Percentiles rank a stretch among this genome's conserved stretches.
phyloP scores from a whole-genome alignment of 2,888 invertebrate genomes.

The Anodontia alba region DNA sequence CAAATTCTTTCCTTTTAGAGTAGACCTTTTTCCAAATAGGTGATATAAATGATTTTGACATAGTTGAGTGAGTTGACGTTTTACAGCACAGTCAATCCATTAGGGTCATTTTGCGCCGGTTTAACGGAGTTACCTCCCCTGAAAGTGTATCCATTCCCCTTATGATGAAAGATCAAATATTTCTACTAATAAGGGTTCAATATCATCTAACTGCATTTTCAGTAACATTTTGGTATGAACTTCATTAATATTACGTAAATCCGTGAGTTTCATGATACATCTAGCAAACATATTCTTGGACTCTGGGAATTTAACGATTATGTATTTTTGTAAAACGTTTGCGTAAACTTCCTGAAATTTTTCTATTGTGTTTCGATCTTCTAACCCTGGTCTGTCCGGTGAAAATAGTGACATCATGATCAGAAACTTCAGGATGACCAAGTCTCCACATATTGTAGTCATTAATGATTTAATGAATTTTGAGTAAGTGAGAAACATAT shows the following conservation, averaged over 20 bases:
- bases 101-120: no score
- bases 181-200: constrained; percentile 96
- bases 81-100: no score
- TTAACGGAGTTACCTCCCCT: no score
- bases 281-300: constrained; percentile 78
- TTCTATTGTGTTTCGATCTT: constrained; percentile 64
- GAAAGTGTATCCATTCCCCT: no score
- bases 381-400: constrained; percentile 74
- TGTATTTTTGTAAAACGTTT: constrained; percentile 73
- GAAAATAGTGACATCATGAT: constrained; percentile 80
- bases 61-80: no score
- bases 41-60: no score
- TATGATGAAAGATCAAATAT: constrained; percentile 91
- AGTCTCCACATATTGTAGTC: constrained; percentile 76
- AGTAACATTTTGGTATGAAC: constrained; percentile 96
- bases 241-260: constrained; percentile 94
- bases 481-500: constrained; percentile 80
- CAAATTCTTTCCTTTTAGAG: no score
- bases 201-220: constrained; percentile 94
- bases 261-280: constrained; percentile 94
- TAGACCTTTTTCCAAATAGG: no score
- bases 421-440: constrained; percentile 78
- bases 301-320: constrained; percentile 70
- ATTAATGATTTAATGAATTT: constrained; percentile 80
- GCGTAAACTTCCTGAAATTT: constrained; percentile 80